Conservation (phyloP, 2,113 vertebrate genomes). For the Gymnobelideus leadbeateri region DNA sequence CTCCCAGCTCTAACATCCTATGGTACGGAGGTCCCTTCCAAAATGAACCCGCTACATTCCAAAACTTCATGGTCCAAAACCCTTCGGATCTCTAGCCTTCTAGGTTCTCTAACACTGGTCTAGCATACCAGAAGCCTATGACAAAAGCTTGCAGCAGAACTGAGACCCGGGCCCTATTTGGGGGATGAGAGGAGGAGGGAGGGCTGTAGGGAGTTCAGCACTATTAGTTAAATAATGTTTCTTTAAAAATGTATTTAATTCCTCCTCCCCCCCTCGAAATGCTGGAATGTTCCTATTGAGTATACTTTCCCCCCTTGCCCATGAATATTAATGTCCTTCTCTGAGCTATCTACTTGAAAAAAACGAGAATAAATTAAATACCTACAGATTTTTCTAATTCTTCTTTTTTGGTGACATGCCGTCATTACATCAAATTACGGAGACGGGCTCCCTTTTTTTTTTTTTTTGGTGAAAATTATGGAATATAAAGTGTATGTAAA, state of each 20-base stretch:
- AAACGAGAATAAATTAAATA: conserved; percentile 91
- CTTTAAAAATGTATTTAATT: conserved; percentile 87
- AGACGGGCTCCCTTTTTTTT: conserved; percentile 86
- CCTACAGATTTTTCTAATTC: conserved; percentile 93
- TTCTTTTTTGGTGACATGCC: conserved; percentile 90
- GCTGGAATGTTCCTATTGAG: conserved; percentile 87
- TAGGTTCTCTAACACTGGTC: neutral
- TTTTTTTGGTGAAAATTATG: conserved; percentile 88
- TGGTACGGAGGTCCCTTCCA: neutral
- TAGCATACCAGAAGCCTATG: neutral
- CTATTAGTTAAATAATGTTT: conserved; percentile 85
- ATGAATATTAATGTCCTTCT: conserved; percentile 91
- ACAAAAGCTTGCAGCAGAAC: conserved; percentile 52
- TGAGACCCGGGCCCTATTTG: conserved; percentile 57
- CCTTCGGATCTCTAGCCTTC: neutral
- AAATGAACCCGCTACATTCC: neutral
- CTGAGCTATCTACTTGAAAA: conserved; percentile 87
- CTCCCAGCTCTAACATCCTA: neutral
- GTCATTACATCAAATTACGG: conserved; percentile 97
- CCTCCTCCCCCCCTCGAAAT: conserved; percentile 79
- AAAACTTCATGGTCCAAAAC: conserved; percentile 71
- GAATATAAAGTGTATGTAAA: conserved; percentile 99
- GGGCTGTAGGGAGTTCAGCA: conserved; percentile 63
- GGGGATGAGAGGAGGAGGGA: conserved; percentile 44
- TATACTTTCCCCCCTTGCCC: conserved; percentile 79